Evolutionary conservation across 2,797 vertebrate genomes (phyloP).

Genomic region (Myoxocephalus aenaeus): DNA sequence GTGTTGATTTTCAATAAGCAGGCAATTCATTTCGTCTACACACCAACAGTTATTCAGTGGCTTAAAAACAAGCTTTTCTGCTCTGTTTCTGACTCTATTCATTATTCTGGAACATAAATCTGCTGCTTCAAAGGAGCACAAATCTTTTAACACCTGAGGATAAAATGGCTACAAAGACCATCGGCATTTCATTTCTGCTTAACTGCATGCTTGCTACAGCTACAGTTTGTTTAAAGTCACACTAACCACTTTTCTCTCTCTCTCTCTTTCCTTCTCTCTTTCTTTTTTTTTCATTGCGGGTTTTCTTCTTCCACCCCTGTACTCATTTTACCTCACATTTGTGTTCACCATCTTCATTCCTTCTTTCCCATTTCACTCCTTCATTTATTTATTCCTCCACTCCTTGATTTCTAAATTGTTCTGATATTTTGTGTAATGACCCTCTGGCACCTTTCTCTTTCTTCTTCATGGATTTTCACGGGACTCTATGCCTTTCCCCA

Average conservation of each 20-base stretch:
- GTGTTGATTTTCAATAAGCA: neutral
- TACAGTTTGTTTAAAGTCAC: slow-evolving; percentile 34
- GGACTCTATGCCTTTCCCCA: slow-evolving; percentile 15
- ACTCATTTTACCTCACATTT: slow-evolving; percentile 22
- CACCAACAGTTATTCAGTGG: neutral
- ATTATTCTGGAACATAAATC: neutral
- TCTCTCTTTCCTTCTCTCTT: slow-evolving; percentile 37
- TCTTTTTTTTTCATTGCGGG: slow-evolving; percentile 22
- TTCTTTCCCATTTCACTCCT: neutral
- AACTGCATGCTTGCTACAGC: slow-evolving; percentile 49
- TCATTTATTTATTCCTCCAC: slow-evolving; percentile 11
- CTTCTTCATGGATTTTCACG: slow-evolving; percentile 3
- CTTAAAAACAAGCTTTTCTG: neutral
- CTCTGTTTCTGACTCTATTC: neutral
- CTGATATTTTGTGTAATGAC: neutral
- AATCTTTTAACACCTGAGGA: neutral
- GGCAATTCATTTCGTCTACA: neutral
- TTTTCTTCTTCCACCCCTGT: slow-evolving; percentile 20
- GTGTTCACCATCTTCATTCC: slow-evolving; percentile 40
- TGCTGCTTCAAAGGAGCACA: neutral
- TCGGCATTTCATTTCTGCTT: slow-evolving; percentile 36
- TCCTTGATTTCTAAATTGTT: slow-evolving; percentile 8
- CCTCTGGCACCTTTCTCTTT: neutral
- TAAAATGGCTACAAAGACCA: neutral
- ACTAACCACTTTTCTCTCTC: slow-evolving; percentile 61